Evolutionary conservation across 1,140 invertebrate genomes (phyloP).

Genomic region (Agrilus planipennis): DNA sequence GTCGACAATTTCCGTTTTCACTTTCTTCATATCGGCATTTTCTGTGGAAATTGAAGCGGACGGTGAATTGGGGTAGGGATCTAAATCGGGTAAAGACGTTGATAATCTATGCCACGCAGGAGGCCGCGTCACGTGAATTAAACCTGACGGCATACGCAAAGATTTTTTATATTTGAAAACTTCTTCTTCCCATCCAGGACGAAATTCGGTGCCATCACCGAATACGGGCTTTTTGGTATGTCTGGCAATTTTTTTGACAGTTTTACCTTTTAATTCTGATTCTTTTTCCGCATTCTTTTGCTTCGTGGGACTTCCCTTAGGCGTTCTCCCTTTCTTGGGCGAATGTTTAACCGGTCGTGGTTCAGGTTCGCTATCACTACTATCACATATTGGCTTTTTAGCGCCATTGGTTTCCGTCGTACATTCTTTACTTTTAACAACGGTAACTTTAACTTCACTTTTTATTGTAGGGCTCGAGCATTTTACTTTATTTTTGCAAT

Average conservation of each 20-base stretch:
- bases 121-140: slow-evolving; percentile 61
- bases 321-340: slow-evolving; percentile 8
- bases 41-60: slow-evolving; percentile 45
- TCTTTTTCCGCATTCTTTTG: slow-evolving; percentile 33
- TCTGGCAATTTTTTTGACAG: slow-evolving; percentile 26
- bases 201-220: slow-evolving; percentile 60
- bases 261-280: slow-evolving; percentile 9
- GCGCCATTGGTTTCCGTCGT: slow-evolving; percentile 9
- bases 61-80: slow-evolving; percentile 51
- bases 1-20: slow-evolving; percentile 34
- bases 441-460: slow-evolving; percentile 9
- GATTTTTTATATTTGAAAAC: slow-evolving; percentile 69
- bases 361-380: slow-evolving; percentile 34
- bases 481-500: slow-evolving; percentile 30
- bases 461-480: slow-evolving; percentile 28
- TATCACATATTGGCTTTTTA: slow-evolving; percentile 10
- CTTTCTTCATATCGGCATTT: slow-evolving; percentile 29
- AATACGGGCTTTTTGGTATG: slow-evolving; percentile 47
- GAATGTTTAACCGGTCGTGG: neutral
- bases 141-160: slow-evolving; percentile 58
- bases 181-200: slow-evolving; percentile 68
- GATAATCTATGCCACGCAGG: slow-evolving; percentile 46
- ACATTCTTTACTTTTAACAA: slow-evolving; percentile 11
- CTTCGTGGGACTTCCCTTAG: slow-evolving; percentile 32
- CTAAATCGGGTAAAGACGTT: slow-evolving; percentile 62